Conservation (phyloP, 2,113 vertebrate species). For the Lonchura striata region DNA sequence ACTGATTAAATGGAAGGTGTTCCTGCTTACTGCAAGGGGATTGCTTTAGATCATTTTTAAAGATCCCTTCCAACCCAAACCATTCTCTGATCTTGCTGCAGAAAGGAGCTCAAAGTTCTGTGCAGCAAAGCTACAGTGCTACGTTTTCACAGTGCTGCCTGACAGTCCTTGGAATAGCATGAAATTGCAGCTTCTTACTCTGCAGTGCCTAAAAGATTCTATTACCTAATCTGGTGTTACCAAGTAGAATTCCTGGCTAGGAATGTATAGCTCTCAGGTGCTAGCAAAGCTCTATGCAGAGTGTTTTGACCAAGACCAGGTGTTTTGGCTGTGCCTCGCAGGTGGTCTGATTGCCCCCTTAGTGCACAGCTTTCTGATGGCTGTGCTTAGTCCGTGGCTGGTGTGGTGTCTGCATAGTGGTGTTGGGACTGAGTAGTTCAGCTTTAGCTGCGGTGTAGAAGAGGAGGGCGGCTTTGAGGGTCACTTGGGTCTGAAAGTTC, state of each 20-base stretch:
- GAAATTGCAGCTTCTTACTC: background rate
- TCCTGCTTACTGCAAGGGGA: background rate
- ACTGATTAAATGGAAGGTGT: background rate
- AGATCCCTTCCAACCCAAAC: background rate
- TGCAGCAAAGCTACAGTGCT: background rate
- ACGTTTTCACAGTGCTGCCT: background rate
- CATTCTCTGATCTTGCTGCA: background rate
- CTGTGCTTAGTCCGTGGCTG: background rate
- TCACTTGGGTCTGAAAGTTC: background rate
- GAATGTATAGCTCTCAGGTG: background rate
- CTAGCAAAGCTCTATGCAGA: background rate
- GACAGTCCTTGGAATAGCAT: background rate
- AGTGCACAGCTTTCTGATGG: background rate
- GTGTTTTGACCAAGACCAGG: background rate
- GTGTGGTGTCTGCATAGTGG: background rate
- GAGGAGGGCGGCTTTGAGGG: background rate
- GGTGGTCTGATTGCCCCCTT: background rate
- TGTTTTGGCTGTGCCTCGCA: background rate
- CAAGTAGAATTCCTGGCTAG: background rate
- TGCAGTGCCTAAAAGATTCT: background rate
- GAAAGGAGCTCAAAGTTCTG: background rate
- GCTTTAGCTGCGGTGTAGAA: background rate
- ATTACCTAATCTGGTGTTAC: background rate
- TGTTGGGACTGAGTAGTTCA: background rate
- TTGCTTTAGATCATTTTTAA: background rate